Base-by-base conservation (phyloP, 2,888 invertebrate genomes). In the Drosophila diplacantha region DNA sequence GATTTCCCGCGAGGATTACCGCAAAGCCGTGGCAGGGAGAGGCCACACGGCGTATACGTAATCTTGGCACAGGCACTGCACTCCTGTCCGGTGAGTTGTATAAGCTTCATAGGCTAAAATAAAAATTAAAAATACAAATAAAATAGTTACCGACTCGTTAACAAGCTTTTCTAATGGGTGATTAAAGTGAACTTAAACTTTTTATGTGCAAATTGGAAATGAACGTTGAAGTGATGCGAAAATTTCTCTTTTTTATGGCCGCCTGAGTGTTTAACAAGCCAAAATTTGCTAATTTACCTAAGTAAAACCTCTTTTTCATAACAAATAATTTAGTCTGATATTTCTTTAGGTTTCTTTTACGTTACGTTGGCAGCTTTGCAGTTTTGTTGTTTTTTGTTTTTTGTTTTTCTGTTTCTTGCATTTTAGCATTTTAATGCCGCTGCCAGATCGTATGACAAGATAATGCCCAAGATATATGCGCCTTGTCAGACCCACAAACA, bases 391-490 rank as follows among this genome's bases (percentile, higher is more conserved):
- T 9, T 29, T 9, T 9, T 35, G 20, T 26, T 37, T 43, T 44
- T 11, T 22, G 5, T 5, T 22, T 24, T 24, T 24, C 2, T 24
- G 16, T 44, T 26, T 51, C 32, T 49, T 51, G 37, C 31, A 16
- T 56, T 59, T 44, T 49, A 20, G 51, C 38, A 44, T 63, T 70
- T 71, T 64, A 50, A 54, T 53, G 49, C 59, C 54, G 58, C 60
- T 65, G 61, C 60, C 71, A 75, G 76, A 76, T 76, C 71, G 63
- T 75, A 74, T 81, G 83, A 83, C 83, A 83, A 78, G 78, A 78
- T 78, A 78, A 81, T 78, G 75, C 66, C 56, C 63, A 79, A 77
- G 83, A 79, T 79, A 83, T 81, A 83, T 81, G 81, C 73, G 82
- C 65, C 71, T 71, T 81, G 76, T 75, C 82, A 75, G 80, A 71